Evolutionary conservation across 2,797 vertebrate species (phyloP), one percentile per base, ranked within the genome.

Genomic region (Morus bassanus): DNA sequence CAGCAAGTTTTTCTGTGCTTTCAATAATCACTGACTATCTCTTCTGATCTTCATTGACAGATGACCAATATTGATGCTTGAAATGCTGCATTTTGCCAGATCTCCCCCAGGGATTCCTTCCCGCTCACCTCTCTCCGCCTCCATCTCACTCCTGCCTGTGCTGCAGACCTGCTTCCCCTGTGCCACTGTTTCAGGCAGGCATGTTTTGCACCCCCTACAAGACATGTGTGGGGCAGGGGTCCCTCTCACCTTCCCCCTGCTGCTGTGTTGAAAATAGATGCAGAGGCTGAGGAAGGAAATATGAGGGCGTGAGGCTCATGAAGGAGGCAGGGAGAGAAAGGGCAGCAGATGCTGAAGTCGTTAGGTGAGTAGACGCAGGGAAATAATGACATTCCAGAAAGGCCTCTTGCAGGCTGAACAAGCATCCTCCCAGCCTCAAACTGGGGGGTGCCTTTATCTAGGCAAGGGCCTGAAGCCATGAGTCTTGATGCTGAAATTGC

Each of bases 41-140:
- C 27, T 63, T 67, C 75, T 48, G 65, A 63, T 80, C 28, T 9
- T 54, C 11, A 1, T 0, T 65, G 68, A 57, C 12, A 61, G 51
- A 53, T 50, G 56, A 73, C 35, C 33, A 50, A 41, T 30, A 53
- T 0, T 30, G 53, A 39, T 63, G 64, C 43, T 72, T 41, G 39
- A 76, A 72, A 70, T 10, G 22, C 50, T 77, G 45, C 3, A 1
- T 87, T 80, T 76, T 43, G 23, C 17, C 53, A 68, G 53, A 23
- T 54, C 9, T 43, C 17, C 30, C 63, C 23, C 21, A 11, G 59
- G 17, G 10, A 54, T 18, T 64, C 48, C 54, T 68, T 48, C 19
- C 48, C 2, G 2, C 31, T 91, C 1, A 0, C 31, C 30, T 18
- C 77, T 83, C 31, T n/a, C 13, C 48, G 23, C n/a, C 11, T 51